phyloP scores from a whole-genome alignment of 2,113 vertebrate genomes.

The Dicaeum eximium region DNA sequence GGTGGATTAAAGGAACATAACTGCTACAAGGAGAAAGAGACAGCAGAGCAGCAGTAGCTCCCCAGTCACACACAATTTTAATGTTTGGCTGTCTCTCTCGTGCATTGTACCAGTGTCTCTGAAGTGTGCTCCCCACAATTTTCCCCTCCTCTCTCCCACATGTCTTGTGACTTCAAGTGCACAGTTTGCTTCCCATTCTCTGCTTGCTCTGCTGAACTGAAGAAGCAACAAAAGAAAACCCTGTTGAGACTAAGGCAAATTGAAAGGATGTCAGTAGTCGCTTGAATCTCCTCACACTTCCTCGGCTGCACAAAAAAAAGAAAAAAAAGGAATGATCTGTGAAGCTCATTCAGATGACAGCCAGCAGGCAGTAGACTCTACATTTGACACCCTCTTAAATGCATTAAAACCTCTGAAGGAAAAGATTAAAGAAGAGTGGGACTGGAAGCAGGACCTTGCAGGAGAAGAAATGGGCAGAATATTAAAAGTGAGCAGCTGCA shows the following conservation, averaged over 20 bases:
- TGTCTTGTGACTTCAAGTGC: conserved; percentile 3
- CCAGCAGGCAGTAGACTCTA: background rate
- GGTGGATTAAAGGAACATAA: background rate
- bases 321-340: background rate
- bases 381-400: background rate
- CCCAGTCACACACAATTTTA: background rate
- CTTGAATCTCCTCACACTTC: background rate
- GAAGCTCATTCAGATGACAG: background rate
- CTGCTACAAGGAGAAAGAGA: background rate
- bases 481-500: background rate
- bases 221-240: conserved; percentile 37
- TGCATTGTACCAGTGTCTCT: background rate
- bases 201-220: background rate
- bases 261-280: background rate
- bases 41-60: conserved; percentile 19
- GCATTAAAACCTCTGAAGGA: background rate
- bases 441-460: background rate
- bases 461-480: background rate
- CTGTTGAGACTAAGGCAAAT: conserved; percentile 18
- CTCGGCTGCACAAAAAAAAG: background rate
- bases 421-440: background rate
- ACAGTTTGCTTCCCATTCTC: conserved; percentile 22
- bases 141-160: background rate
- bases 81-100: background rate
- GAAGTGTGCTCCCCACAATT: background rate